Conservation (phyloP, 2,113 vertebrate genomes). For the Sturnus vulgaris region DNA sequence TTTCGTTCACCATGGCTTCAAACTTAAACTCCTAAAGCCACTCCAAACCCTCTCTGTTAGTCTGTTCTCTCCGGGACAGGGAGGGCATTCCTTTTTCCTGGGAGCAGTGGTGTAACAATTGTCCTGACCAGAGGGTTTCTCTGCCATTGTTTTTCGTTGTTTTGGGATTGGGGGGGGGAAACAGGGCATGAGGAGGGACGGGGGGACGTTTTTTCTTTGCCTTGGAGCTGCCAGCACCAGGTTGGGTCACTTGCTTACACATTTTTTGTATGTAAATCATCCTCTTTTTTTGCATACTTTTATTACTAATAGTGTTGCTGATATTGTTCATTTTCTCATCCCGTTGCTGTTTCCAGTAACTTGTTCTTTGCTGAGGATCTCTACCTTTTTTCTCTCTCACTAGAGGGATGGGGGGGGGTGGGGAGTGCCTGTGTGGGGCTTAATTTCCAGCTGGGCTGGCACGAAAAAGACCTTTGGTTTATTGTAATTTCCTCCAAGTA, state of each 20-base stretch:
- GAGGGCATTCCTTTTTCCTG: rapidly evolving
- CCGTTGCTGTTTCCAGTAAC: neutral
- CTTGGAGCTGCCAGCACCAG: neutral
- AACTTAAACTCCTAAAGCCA: neutral
- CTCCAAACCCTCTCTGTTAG: neutral
- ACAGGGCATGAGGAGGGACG: rapidly evolving
- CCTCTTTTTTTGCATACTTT: neutral
- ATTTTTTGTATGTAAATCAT: neutral
- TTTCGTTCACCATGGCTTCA: neutral
- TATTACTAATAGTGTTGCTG: neutral
- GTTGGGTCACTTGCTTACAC: neutral
- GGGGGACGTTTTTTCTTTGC: neutral
- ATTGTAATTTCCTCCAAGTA: neutral
- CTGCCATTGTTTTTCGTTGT: neutral
- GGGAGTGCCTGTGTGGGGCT: rapidly evolving
- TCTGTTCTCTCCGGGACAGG: rapidly evolving
- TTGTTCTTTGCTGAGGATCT: neutral
- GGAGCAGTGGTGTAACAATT: neutral
- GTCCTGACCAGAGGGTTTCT: neutral
- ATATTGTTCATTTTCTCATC: neutral
- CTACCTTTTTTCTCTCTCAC: neutral
- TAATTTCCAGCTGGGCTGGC: neutral
- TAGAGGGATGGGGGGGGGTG: neutral
- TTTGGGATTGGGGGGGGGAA: neutral
- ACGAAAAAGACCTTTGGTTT: neutral